Evolutionary conservation across 2,888 invertebrate species (phyloP).

Genomic region (Branchipolynoe longqiensis): DNA sequence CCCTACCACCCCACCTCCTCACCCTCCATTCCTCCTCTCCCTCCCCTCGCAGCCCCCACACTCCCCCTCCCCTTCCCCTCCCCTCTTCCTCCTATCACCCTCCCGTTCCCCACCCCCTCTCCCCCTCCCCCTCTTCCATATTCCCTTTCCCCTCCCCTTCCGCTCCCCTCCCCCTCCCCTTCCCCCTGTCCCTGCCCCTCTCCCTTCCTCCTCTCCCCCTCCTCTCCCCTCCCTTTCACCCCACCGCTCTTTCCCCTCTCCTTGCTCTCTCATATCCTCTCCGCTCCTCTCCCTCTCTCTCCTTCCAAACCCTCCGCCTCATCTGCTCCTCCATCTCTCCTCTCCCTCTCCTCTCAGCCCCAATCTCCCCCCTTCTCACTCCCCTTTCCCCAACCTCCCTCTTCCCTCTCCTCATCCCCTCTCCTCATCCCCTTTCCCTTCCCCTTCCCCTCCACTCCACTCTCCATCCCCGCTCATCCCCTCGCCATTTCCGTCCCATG

Average conservation of each 20-base stretch:
- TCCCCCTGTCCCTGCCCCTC: not conserved
- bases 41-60: not conserved
- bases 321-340: not conserved
- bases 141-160: not conserved
- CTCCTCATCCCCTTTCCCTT: too few species aligned
- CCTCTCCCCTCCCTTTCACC: not conserved
- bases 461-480: too few species aligned
- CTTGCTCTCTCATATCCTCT: not conserved
- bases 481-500: too few species aligned
- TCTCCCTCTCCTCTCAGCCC: not conserved
- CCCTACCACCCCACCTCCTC: not conserved
- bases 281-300: not conserved
- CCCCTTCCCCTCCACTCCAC: too few species aligned
- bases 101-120: not conserved
- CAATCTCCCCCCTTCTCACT: not conserved
- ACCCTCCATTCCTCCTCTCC: not conserved
- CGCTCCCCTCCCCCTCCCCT: not conserved
- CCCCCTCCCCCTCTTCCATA: not conserved
- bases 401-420: not conserved
- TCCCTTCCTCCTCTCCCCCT: not conserved
- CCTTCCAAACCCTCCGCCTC: not conserved
- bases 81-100: not conserved
- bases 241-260: not conserved
- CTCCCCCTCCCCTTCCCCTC: not conserved
- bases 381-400: not conserved